Conservation (phyloP, 1,140 invertebrate species). For the Dolichoris vasculosae region DNA sequence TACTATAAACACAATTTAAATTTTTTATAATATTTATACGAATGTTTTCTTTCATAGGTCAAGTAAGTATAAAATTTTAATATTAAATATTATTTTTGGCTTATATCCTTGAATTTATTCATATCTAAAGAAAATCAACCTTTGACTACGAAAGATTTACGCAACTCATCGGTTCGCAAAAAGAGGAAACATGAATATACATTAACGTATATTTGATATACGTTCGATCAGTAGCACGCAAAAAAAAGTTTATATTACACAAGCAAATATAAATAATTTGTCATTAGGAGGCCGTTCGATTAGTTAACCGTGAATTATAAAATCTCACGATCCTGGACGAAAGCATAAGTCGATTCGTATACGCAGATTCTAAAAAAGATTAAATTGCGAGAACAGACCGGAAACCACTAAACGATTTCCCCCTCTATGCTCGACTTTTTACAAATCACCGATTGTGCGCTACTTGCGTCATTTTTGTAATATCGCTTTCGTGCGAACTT, state of each 20-base stretch:
- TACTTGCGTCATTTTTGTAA: conserved; percentile 7
- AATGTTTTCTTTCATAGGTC: too few relatives aligned
- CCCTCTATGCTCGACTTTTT: not conserved
- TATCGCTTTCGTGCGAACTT: conserved; percentile 29
- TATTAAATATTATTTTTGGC: too few relatives aligned
- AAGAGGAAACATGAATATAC: not conserved
- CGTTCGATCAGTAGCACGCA: not conserved
- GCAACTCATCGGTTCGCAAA: not conserved
- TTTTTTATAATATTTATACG: too few relatives aligned
- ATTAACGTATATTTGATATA: too few relatives aligned
- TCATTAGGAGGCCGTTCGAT: not conserved
- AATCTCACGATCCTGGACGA: not conserved
- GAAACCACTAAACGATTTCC: conserved; percentile 5
- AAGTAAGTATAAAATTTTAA: too few relatives aligned
- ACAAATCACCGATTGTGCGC: not conserved
- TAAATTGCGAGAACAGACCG: conserved; percentile 5
- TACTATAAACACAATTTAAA: too few relatives aligned
- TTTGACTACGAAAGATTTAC: not conserved
- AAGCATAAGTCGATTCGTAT: not conserved
- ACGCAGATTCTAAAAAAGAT: not conserved
- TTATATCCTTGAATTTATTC: not conserved
- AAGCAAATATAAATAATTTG: not conserved
- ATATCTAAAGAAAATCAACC: not conserved
- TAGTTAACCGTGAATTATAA: conserved; percentile 12
- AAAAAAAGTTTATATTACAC: not conserved